Percentiles rank a stretch among this genome's conserved stretches.
phyloP scores from a whole-genome alignment of 1,140 invertebrate genomes.

The Drosophila kepulauana region DNA sequence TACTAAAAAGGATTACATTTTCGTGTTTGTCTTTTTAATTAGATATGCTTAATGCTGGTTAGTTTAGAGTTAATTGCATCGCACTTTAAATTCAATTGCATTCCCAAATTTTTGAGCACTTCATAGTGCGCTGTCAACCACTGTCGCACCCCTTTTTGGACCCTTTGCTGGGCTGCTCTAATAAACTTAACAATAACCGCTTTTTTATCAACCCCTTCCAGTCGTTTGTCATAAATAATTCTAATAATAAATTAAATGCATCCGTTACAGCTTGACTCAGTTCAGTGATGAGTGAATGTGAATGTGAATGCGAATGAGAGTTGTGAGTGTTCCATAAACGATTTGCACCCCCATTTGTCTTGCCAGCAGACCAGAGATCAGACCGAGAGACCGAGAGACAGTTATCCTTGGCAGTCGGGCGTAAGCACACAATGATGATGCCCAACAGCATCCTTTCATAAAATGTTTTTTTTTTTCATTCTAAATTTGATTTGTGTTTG shows the following conservation, averaged over 20 bases:
- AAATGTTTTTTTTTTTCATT: background rate
- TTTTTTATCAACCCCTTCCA: conserved; percentile 72
- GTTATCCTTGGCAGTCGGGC: conserved; percentile 76
- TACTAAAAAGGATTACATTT: background rate
- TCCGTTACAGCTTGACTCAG: conserved; percentile 71
- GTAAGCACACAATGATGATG: conserved; percentile 59
- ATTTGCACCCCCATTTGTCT: conserved; percentile 83
- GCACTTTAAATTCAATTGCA: background rate
- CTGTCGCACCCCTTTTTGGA: conserved; percentile 70
- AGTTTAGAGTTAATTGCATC: background rate
- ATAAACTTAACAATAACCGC: conserved; percentile 83
- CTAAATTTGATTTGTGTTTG: conserved; percentile 60
- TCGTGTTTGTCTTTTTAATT: background rate
- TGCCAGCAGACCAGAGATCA: conserved; percentile 41
- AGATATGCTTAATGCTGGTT: background rate
- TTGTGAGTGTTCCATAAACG: conserved; percentile 46
- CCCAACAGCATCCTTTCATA: conserved; percentile 27
- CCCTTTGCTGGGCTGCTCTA: conserved; percentile 51
- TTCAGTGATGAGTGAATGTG: conserved; percentile 54
- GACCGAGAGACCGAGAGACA: conserved; percentile 43
- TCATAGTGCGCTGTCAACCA: conserved; percentile 42
- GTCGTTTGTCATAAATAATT: conserved; percentile 79
- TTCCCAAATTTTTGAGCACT: background rate
- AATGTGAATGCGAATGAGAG: background rate
- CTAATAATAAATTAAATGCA: conserved; percentile 85